Conservation (phyloP, 2,113 vertebrate species). For the Thalassarche chlororhynchos region DNA sequence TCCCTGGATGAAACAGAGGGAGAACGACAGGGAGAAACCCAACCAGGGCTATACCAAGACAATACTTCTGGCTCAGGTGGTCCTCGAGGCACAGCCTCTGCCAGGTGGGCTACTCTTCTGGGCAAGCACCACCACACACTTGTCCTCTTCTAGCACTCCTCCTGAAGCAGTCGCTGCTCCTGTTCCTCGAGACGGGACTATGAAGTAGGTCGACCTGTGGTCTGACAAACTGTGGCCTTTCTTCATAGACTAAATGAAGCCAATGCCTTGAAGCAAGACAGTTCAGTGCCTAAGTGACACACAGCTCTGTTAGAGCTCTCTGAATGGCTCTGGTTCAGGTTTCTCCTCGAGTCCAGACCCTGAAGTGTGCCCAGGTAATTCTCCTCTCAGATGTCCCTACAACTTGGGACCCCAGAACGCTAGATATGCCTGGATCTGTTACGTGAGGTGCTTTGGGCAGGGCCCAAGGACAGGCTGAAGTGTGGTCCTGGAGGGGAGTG, state of each 20-base stretch:
- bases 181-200: fast-evolving
- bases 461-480: background rate
- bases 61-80: background rate
- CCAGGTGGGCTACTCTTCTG: background rate
- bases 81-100: background rate
- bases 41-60: background rate
- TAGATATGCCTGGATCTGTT: background rate
- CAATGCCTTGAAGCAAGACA: background rate
- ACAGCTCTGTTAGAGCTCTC: background rate
- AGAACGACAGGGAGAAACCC: background rate
- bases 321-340: background rate
- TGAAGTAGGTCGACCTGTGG: background rate
- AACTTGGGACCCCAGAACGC: fast-evolving
- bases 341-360: background rate
- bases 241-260: background rate
- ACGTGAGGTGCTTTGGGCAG: background rate
- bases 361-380: background rate
- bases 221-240: background rate
- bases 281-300: background rate
- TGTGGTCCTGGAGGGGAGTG: background rate
- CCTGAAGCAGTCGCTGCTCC: background rate
- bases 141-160: background rate
- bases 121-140: background rate
- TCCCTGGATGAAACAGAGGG: background rate
- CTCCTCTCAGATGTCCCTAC: background rate